Evolutionary conservation across 2,113 vertebrate genomes (phyloP).

Genomic region (Grantiella picta): DNA sequence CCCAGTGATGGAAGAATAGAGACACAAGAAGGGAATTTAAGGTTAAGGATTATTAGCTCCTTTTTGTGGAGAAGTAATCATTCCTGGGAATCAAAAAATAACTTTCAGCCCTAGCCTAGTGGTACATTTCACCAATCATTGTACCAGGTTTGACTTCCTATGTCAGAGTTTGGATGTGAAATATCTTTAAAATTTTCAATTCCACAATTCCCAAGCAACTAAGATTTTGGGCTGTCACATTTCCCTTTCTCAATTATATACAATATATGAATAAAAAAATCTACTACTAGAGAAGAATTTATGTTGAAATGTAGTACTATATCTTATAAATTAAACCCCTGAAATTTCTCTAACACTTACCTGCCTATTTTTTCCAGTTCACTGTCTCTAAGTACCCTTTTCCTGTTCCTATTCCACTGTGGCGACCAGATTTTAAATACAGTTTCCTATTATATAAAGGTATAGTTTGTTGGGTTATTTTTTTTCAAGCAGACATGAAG

Average conservation of each 20-base stretch:
- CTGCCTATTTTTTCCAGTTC: slow-evolving; percentile 11
- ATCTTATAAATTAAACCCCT: neutral
- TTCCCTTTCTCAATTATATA: neutral
- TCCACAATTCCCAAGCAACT: neutral
- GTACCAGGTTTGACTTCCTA: neutral
- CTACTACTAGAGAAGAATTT: neutral
- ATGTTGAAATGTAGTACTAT: neutral
- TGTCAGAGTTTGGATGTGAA: neutral
- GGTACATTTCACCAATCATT: neutral
- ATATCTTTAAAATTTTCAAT: neutral
- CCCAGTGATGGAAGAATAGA: neutral
- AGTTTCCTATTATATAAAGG: neutral
- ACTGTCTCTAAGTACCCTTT: neutral
- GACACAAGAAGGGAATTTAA: neutral
- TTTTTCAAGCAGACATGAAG: neutral
- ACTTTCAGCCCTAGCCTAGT: neutral
- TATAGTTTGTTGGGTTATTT: neutral
- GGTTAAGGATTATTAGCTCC: slow-evolving; percentile 28
- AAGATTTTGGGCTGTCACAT: neutral
- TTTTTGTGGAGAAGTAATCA: neutral
- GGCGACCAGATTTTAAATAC: neutral
- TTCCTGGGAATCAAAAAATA: slow-evolving; percentile 23
- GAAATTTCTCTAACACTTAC: neutral
- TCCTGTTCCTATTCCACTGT: neutral
- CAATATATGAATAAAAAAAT: neutral